Evolutionary conservation across 2,888 invertebrate genomes (phyloP), one percentile per base, ranked within the genome.

Genomic region (Sesia apiformis): DNA sequence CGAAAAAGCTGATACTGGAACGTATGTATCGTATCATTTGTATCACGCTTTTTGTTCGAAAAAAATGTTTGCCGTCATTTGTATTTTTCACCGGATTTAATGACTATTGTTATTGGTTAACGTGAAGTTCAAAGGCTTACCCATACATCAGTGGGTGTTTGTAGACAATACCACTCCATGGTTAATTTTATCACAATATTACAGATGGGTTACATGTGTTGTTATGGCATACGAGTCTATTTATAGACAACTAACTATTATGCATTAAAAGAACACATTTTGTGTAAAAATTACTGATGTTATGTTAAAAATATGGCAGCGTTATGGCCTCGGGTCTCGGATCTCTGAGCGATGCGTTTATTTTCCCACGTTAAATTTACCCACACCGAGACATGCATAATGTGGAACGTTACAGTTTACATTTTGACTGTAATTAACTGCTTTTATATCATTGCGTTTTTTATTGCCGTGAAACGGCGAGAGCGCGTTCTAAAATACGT

Each of bases 361-460:
- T 78, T 72, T 71, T 68, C 69, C 63, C 59, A 65, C 66, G 74
- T 78, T 84, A 84, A 83, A 82, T 84, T 77, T 72, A 76, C 66
- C 71, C 69, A 54, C 65, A 63, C 67, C 72, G 69, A 79, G 76
- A 79, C 76, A 76, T 80, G 78, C 76, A 81, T 81, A 74, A 72
- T 78, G 74, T 74, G 70, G 67, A 74, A 72, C 74, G 74, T 74
- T 73, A 77, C 73, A 67, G 82, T 85, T 83, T 81, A 83, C 77
- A 73, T 81, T 74, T 65, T 71, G 23, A 64, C 67, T 69, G 79
- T 78, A 83, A 83, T 85, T 84, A 84, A 83, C 78, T 63, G 73
- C 72, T 81, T 76, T 85, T 82, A 81, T 80, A 80, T 76, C 78
- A 78, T 73, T 76, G 75, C 73, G 61, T 63, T 73, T 76, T 83